phyloP scores from a whole-genome alignment of 1,140 invertebrate species.

The Hylaeus anthracinus region DNA sequence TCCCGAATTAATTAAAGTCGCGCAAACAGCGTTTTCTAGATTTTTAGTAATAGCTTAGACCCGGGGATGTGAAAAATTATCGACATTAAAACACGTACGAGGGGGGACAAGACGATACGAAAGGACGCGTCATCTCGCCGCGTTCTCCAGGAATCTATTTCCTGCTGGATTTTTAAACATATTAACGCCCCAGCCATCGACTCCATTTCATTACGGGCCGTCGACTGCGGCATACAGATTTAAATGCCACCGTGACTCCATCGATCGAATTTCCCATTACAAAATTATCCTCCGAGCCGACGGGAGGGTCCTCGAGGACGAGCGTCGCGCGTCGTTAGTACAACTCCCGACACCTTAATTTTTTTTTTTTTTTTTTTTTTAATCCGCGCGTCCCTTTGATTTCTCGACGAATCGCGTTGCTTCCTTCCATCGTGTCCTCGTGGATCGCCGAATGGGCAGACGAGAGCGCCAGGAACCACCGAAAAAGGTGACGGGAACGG shows the following conservation, averaged over 20 bases:
- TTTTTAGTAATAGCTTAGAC: too few species aligned
- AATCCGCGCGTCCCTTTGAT: neutral
- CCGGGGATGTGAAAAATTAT: too few species aligned
- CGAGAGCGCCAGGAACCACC: neutral
- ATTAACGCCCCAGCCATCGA: neutral
- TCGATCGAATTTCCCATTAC: conserved; percentile 25
- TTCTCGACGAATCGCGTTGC: neutral
- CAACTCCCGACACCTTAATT: neutral
- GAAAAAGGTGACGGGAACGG: neutral
- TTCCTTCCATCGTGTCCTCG: neutral
- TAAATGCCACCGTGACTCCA: neutral
- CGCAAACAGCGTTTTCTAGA: too few species aligned
- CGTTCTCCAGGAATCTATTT: too few species aligned
- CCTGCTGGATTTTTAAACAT: neutral
- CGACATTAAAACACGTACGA: too few species aligned
- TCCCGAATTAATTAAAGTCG: too few species aligned
- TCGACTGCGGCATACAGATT: neutral
- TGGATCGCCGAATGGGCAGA: neutral
- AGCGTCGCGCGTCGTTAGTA: conserved; percentile 4
- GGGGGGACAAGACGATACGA: neutral
- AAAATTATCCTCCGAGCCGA: neutral
- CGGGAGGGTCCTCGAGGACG: neutral
- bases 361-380: neutral
- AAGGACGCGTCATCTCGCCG: neutral
- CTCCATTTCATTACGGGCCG: neutral